Conservation (phyloP, 1,140 invertebrate species). For the Periplaneta americana region DNA sequence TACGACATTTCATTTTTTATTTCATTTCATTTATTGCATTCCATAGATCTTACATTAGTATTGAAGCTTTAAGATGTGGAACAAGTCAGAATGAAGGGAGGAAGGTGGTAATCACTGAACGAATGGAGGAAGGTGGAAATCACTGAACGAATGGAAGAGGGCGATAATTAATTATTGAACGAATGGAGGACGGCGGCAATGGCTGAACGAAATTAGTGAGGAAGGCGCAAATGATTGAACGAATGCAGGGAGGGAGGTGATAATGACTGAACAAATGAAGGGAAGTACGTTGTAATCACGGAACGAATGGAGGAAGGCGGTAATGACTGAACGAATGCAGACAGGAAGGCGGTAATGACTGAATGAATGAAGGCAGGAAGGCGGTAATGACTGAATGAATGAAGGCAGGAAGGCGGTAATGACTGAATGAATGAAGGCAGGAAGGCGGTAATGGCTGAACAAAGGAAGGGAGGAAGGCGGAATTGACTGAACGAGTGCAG, state of each 20-base stretch:
- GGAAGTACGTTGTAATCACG: background rate
- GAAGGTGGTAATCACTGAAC: no score
- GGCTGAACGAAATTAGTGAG: background rate
- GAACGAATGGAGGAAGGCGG: background rate
- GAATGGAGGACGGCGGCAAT: background rate
- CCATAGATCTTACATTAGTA: no score
- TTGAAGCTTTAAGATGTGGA: no score
- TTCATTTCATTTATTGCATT: no score
- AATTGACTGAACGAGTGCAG: background rate
- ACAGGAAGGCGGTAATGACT: background rate
- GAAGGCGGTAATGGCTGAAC: no score
- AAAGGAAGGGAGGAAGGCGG: no score
- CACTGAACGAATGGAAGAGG: background rate
- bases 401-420: no score
- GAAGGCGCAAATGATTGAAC: background rate
- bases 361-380: background rate
- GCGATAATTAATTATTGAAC: background rate
- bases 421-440: background rate
- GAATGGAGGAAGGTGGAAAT: no score
- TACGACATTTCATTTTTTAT: no score
- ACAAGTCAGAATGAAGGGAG: no score
- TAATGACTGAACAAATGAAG: background rate
- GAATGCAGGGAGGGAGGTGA: background rate
- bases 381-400: no score
- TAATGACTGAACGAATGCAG: background rate